Base-by-base conservation (phyloP, 2,113 vertebrate genomes). In the Oncorhynchus mykiss region DNA sequence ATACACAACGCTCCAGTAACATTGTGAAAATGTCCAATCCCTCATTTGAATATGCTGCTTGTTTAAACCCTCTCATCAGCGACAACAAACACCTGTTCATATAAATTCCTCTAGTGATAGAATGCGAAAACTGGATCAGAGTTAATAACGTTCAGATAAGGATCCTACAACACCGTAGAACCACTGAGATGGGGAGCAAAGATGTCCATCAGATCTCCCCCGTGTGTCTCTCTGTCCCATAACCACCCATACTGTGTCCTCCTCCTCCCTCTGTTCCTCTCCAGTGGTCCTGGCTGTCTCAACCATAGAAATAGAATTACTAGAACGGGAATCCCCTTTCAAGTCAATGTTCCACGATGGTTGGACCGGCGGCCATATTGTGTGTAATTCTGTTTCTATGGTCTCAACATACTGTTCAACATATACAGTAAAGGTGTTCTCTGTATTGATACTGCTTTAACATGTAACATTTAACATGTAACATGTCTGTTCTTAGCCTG, bases 401-500 rank as follows among this genome's bases (percentile, higher is more conserved):
- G 51, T 16, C 51, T 54, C 51, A 54, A 54, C 51, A 54, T 54
- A 54, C 14, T 54, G 51, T 62, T 62, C 20, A 62, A 62, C 59
- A 62, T 62, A n/a, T 62, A n/a, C 59, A 62, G 59, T 62, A 62
- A 8, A 62, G 2, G n/a, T 24, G 59, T 62, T n/a, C 59, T 8
- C 59, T 62, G n/a, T 62, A 24, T 5, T n/a, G 59, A 62, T 62
- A 22, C 59, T 62, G 59, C n/a, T 25, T 84, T 78, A 78, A 83
- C 81, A 74, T 84, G 72, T 80, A n/a, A n/a, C 54, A 72, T 72
- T 67, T 88, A 67, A 64, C 29, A 27, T 81, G 78, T 85, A 78
- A 77, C 25, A 16, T 29, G 14, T 67, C 65, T 67, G 16, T 29
- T 13, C 16, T 16, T 18, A 18, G 51, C 51, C 3, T 54, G 14